A percentile compares a stretch with the other conserved stretches of the same genome.
Conservation (phyloP, 2,113 vertebrate genomes). For the Cairina moschata region DNA sequence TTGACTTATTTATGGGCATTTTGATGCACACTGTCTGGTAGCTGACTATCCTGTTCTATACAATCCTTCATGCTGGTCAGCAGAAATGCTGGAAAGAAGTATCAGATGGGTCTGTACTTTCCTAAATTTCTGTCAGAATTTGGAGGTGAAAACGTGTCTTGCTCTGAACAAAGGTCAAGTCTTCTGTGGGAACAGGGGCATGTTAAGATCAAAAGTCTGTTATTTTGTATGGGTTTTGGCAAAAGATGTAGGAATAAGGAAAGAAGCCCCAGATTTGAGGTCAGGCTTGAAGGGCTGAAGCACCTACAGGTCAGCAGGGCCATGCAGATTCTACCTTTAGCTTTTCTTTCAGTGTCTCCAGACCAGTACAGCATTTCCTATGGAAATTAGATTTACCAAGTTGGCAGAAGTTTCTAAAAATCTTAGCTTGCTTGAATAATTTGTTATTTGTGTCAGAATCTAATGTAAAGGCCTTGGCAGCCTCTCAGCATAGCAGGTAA, state of each 20-base stretch:
- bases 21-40: neutral
- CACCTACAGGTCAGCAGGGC: neutral
- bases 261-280: neutral
- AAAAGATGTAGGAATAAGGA: neutral
- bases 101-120: neutral
- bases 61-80: neutral
- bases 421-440: neutral
- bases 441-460: neutral
- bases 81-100: neutral
- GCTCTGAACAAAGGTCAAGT: neutral
- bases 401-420: neutral
- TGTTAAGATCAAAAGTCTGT: neutral
- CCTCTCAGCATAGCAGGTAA: neutral
- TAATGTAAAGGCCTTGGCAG: neutral
- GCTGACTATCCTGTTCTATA: neutral
- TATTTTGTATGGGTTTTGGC: neutral
- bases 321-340: neutral
- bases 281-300: neutral
- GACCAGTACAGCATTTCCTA: neutral
- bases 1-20: neutral
- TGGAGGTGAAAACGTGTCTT: neutral
- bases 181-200: neutral
- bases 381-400: neutral
- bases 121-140: neutral
- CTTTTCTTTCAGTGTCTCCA: neutral